Evolutionary conservation across 2,888 invertebrate genomes (phyloP), one percentile per base, ranked within the genome.

Genomic region (Linnaemya tessellans): DNA sequence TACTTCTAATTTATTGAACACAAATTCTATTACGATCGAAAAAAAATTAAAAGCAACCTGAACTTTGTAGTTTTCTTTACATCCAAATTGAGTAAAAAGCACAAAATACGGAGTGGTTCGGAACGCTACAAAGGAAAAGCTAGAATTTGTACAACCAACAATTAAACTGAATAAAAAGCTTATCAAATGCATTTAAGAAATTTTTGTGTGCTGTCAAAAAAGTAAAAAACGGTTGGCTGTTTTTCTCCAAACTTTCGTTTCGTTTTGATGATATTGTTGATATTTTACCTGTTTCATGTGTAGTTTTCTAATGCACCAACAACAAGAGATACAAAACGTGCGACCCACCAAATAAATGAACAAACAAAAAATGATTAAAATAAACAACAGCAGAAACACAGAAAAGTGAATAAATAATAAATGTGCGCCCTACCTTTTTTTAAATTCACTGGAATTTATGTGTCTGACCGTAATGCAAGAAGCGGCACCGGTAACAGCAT

Each of bases 171-270:
- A 60, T 30, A 43, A 9, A 70, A 64, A 62, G 41, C 25, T 10
- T 60, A 49, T 49, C 49, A 60, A 54, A 74, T 10, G 70, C 75
- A 71, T 73, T 54, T 80, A 49, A 77, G 60, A 77, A 84, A 77
- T 84, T 70, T 84, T 25, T 71, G 65, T 79, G 67, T 74, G 49
- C 60, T 43, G 56, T 38, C 0, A 49, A 41, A 43, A 65, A 56
- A 18, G n/a, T n/a, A n/a, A n/a, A n/a, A n/a, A n/a, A n/a, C n/a
- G n/a, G n/a, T n/a, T 73, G 65, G 58, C 25, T 73, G 15, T 56
- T 25, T 67, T 51, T 78, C 9, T 18, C 20, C 62, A 70, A 78
- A 49, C 51, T 78, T 78, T 68, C 68, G 58, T 56, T 49, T 49
- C 60, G n/a, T n/a, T n/a, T 30, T 5, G 5, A 2, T 3, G 30